Base-by-base conservation (phyloP, 2,888 invertebrate genomes). In the Drosophila setosimentum region DNA sequence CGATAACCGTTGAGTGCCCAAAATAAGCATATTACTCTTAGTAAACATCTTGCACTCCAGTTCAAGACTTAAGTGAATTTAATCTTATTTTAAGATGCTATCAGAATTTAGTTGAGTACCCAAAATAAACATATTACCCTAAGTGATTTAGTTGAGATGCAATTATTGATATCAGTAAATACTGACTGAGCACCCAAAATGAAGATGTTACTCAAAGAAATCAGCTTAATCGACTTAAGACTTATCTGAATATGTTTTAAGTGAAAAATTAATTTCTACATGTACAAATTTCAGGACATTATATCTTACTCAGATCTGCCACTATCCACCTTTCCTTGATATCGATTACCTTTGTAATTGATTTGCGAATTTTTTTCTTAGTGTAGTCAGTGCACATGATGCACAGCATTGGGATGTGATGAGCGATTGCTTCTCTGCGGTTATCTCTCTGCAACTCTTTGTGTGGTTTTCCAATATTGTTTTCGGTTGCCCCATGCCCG, bases 391-490 rank as follows among this genome's bases (percentile, higher is more conserved):
- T 55, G 68, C 24, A 50, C 54, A 48, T 35, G 57, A 53, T 51
- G 63, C 29, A 40, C 27, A 11, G 21, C 42, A 42, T 60, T 50
- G 40, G n/a, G 33, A 50, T 50, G 55, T 18, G 32, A 29, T 64
- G 57, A 35, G 21, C 57, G 57, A 48, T 64, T 21, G 62, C 37
- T 40, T 55, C 55, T 37, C 27, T 18, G 13, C 27, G n/a, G 37
- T 55, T 55, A n/a, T 29, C 55, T 51, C 48, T 59, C 4, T 42
- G 61, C 59, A 42, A 27, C 64, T 59, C 55, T 65, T 64, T 75
- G 74, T 78, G 78, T 72, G 78, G 78, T 64, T 82, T 80, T 78
- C 60, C 66, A 68, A 83, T 83, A 83, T 73, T 76, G 53, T 62
- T 76, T 65, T 29, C 18, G 37, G 4, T 24, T 42, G 49, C 30